Base-by-base conservation (phyloP, 2,888 invertebrate species). In the Hyles lineata region DNA sequence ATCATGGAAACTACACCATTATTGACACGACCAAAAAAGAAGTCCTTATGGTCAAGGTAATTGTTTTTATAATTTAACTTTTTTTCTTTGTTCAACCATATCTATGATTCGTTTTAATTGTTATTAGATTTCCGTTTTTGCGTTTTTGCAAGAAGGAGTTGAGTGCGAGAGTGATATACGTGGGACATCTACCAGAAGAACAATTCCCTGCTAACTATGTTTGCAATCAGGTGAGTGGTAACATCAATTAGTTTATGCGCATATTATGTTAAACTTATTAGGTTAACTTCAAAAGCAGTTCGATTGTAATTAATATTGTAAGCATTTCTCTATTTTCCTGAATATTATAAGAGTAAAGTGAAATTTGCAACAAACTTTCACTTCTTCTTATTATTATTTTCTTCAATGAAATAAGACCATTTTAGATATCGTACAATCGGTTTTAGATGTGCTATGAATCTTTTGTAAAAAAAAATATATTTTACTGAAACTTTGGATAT, bases 201-300 rank as follows among this genome's bases (percentile, higher is more conserved):
- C 98, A 97, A 85, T 99, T 97, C 93, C 98, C 99, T 74, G 97
- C 98, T 75, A 99, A 99, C 94, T 98, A 98, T 85, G 99, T 99
- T 79, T 96, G 99, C 84, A 99, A 99, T 95, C 98, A 98, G 94
- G 95, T 95, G 79, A 90, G 90, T 85, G 72, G 9, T 11, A 52
- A 15, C 21, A 59, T 15, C 29, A 11, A 19, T 32, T 62, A 55
- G 29, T 70, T 61, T 70, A 70, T 8, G 29, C 70, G 23, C 52
- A 52, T 52, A 55, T n/a, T 52, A 55, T n/a, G n/a, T 7, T 5
- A n/a, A 17, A 5, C 19, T 55, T 55, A 55, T 55, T n/a, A n/a
- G 55, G n/a, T 55, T 55, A 55, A 55, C n/a, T 17, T 55, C n/a
- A 55, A 19, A n/a, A 50, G 21, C 1, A 50, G 17, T 25, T 50